Evolutionary conservation across 2,888 invertebrate genomes (phyloP), one percentile per base, ranked within the genome.

Genomic region (Trachelus tabidus): DNA sequence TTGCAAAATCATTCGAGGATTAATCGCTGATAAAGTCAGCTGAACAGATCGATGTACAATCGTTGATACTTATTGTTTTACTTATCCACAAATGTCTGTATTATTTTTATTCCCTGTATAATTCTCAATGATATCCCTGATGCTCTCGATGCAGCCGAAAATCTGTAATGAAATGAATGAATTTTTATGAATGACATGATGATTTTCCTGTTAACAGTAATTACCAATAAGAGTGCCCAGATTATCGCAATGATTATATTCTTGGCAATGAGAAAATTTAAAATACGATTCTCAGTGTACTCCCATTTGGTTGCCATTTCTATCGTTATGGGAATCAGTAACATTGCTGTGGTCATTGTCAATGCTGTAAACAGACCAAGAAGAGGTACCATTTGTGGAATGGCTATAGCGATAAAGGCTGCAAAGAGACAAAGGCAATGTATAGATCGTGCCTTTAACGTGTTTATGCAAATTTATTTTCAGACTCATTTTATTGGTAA

Each of bases 301-400:
- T 85, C 73, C 88, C 88, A 89, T 56, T 84, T 88, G 4, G 87
- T 87, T 34, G 90, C 84, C 3, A 85, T 86, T 74, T 92, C 92
- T 30, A 91, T 88, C 15, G 90, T 79, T 9, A 90, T 87, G 2
- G 92, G 91, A 33, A 90, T 83, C 68, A 91, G 79, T 76, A 92
- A 80, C 69, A 93, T 93, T 74, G 94, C 89, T 34, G 93, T 92
- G 30, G 94, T 93, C 82, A 93, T 92, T 71, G 93, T 92, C 1
- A 94, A 85, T 30, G 94, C 93, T 30, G 94, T 93, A 4, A 94
- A 92, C 40, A 94, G 88, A 3, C 94, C 93, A 77, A 94, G 93
- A 80, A 94, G 92, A 11, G 94, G 91, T 33, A 92, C 93, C 84
- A 94, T 89, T 83, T 94, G 92, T 1, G 94, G 94, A 73, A 94